Evolutionary conservation across 1,140 invertebrate genomes (phyloP), one percentile per base, ranked within the genome.

Genomic region (Drosophila obscura): DNA sequence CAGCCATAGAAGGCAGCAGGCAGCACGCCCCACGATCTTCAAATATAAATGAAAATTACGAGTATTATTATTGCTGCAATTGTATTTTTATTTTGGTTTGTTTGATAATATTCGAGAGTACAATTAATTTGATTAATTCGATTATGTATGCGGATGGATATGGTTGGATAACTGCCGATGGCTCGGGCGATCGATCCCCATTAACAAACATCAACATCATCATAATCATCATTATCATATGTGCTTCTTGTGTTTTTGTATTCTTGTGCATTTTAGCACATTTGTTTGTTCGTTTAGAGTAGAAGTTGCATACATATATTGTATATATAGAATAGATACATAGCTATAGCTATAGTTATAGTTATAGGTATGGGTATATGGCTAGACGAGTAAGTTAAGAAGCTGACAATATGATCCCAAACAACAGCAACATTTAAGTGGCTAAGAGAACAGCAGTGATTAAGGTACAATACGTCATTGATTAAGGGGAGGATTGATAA

Each of bases 381-480:
- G 43, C 13, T 74, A 73, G 62, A 56, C 60, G 43, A 58, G 62
- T 67, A 62, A 56, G 48, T 44, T 46, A 48, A 67, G 53, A 53
- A 80, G 71, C 77, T 80, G 81, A 77, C 65, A 81, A 87, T 87
- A 79, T 76, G 80, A 87, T 91, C 89, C 89, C 89, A 91, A 91
- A 91, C 89, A 91, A 91, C 89, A 91, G 89, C 89, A 91, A 91
- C 88, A 89, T 90, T 85, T 88, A 80, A 83, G 73, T 83, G 68
- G 75, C 59, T 66, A 71, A 59, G 43, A 66, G 49, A 58, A 52
- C 57, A 58, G 48, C 57, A 41, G 53, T 69, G 66, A 69, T 69
- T 69, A 56, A n/a, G 19, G 13, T 35, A 56, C 43, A 62, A 52
- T 52, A 31, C 2, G 28, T 9, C 3, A 9, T 31, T 3, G 31